Evolutionary conservation across 2,888 invertebrate species (phyloP), one percentile per base, ranked within the genome.

Genomic region (Cyaniris semiargus): DNA sequence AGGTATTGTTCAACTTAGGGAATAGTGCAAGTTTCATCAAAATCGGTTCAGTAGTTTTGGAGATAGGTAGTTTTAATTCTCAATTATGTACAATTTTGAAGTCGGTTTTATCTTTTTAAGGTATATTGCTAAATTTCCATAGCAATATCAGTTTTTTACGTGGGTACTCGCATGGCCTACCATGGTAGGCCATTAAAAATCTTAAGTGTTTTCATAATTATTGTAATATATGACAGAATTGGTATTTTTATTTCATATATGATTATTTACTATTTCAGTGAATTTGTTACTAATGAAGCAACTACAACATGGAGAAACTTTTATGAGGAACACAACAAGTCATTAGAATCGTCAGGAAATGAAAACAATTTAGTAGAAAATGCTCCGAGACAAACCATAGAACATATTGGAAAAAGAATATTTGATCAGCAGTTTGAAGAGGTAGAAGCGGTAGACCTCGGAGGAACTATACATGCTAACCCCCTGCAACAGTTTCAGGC

Each of bases 261-360:
- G 53, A 72, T 34, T 48, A 13, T 78, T 77, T 44, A 21, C 48
- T 15, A 8, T 85, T 81, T 13, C 87, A 94, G 94, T 1, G 94
- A 94, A 79, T 94, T 92, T 79, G 85, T 86, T 21, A 90, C 90
- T 21, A 89, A 92, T 79, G 94, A 93, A 85, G 93, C 88, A 0
- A 93, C 93, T 4, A 93, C 92, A 1, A 92, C 94, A 31, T 94
- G 93, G 94, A 92, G 90, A 81, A 92, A 89, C 78, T 88, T 93
- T 76, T 94, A 94, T 66, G 94, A 92, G 78, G 90, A 93, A 70
- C 92, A 93, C 78, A 93, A 94, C 78, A 91, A 90, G 75, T 89
- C 92, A 0, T 78, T 90, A 27, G 94, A 94, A 80, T 88, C 88
- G 0, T 93, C 92, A 0, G 88, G 86, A 5, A 92, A 92, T 78